Evolutionary conservation across 2,888 invertebrate genomes (phyloP).

Genomic region (Cosmorhoe ocellata): DNA sequence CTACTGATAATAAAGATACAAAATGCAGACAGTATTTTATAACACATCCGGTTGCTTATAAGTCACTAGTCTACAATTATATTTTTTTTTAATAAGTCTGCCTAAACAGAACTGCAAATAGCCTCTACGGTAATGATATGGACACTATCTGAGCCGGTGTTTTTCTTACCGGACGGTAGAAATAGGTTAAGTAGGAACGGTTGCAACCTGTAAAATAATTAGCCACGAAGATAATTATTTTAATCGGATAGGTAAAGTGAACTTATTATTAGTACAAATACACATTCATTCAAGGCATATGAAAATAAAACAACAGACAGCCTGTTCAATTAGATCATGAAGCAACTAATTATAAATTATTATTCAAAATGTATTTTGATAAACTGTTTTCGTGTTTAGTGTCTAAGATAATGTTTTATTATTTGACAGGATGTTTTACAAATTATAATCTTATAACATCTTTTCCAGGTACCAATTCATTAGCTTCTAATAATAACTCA

Average conservation of each 20-base stretch:
- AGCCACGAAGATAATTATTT: not conserved
- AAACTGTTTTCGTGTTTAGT: constrained; percentile 15
- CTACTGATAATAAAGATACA: no score
- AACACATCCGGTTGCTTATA: no score
- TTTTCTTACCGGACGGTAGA: no score
- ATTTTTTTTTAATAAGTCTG: no score
- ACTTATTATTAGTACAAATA: constrained; percentile 4
- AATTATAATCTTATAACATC: constrained; percentile 47
- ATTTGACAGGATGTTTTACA: constrained; percentile 11
- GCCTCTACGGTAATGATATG: no score
- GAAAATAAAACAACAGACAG: constrained; percentile 9
- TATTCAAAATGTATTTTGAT: constrained; percentile 17
- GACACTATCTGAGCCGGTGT: no score
- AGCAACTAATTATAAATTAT: constrained; percentile 1
- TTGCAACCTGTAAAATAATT: no score
- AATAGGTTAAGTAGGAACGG: no score
- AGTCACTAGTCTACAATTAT: no score
- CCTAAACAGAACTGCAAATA: no score
- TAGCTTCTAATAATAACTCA: constrained; percentile 45
- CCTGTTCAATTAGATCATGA: constrained; percentile 1
- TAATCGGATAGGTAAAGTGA: no score
- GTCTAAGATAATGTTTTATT: constrained; percentile 15
- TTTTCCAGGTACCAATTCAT: constrained; percentile 58
- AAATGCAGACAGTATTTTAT: no score
- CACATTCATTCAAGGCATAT: not conserved